Conservation (phyloP, 2,113 vertebrate genomes). For the Dicerorhinus sumatrensis region DNA sequence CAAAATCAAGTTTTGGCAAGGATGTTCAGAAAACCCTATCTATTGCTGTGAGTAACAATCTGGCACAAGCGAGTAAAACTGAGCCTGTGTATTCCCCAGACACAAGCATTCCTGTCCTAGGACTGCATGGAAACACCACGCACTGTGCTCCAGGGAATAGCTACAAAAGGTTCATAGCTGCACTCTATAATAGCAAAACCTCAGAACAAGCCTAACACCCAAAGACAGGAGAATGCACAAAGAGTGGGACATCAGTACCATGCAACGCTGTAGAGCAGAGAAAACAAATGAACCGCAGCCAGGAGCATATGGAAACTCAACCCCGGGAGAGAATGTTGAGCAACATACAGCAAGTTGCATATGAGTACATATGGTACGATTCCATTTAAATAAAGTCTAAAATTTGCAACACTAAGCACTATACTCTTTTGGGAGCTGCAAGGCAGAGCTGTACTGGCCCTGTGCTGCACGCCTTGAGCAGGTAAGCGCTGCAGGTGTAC, state of each 20-base stretch:
- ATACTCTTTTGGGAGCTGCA: not conserved
- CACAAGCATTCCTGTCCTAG: not conserved
- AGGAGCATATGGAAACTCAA: not conserved
- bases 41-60: not conserved
- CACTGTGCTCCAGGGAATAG: not conserved
- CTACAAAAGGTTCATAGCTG: not conserved
- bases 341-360: not conserved
- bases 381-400: conserved; percentile 30
- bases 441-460: not conserved
- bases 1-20: not conserved
- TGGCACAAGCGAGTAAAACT: not conserved
- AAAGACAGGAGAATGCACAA: not conserved
- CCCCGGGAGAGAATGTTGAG: not conserved
- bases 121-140: not conserved
- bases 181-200: not conserved
- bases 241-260: not conserved
- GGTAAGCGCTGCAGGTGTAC: not conserved
- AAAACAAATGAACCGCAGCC: conserved; percentile 13
- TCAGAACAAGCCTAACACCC: not conserved
- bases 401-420: not conserved
- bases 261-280: not conserved
- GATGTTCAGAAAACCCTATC: not conserved
- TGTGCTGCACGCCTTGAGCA: not conserved
- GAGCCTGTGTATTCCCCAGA: not conserved
- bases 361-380: not conserved